Conservation (phyloP, 2,113 vertebrate genomes). For the Azemiops feae region DNA sequence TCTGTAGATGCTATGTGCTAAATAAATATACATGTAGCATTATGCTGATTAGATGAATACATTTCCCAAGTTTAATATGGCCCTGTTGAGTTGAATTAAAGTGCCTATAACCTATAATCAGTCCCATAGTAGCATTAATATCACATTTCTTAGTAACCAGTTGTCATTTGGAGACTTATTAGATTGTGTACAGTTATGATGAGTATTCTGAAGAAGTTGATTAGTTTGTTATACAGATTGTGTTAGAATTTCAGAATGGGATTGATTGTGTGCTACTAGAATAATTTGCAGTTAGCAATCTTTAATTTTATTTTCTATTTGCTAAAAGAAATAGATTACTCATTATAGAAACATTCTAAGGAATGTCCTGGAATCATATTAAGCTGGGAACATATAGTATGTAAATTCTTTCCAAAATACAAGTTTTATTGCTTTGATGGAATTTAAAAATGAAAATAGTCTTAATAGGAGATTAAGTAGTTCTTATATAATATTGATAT, state of each 20-base stretch:
- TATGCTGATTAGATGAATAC: not conserved
- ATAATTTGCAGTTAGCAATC: not conserved
- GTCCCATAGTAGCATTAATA: not conserved
- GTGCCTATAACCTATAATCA: not conserved
- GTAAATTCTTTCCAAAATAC: not conserved
- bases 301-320: not conserved
- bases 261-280: not conserved
- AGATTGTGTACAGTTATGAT: not conserved
- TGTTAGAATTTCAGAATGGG: not conserved
- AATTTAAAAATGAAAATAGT: constrained; percentile 7
- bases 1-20: not conserved
- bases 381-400: not conserved
- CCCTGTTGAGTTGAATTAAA: not conserved
- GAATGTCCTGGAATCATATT: not conserved
- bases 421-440: not conserved
- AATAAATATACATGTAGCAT: not conserved
- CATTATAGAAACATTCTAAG: not conserved
- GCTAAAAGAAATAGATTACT: not conserved
- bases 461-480: constrained; percentile 27
- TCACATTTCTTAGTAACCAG: not conserved
- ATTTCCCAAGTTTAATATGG: not conserved
- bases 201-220: not conserved
- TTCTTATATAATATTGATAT: not conserved
- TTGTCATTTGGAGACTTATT: not conserved
- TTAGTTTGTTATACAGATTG: not conserved